Evolutionary conservation across 2,888 invertebrate genomes (phyloP).

Genomic region (Pelosia muscerda): DNA sequence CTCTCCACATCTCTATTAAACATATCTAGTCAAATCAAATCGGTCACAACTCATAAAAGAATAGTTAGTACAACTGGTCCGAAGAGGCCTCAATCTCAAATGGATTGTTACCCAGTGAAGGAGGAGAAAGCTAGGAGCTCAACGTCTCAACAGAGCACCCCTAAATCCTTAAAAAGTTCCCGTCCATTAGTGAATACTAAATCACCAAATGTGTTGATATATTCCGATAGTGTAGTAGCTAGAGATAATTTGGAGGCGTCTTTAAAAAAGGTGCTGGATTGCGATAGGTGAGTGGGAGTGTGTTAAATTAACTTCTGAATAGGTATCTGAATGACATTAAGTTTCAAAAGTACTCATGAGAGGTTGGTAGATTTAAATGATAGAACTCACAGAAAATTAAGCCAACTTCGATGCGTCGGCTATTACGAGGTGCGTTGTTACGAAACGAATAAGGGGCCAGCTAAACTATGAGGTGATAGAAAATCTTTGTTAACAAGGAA

Average conservation of each 20-base stretch:
- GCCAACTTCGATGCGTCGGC: no score
- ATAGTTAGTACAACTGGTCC: constrained; percentile 80
- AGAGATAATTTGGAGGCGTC: constrained; percentile 91
- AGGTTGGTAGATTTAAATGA: no score
- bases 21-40: constrained; percentile 84
- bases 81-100: constrained; percentile 71
- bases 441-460: no score
- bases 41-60: constrained; percentile 82
- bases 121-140: constrained; percentile 64
- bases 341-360: no score
- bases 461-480: constrained; percentile 12
- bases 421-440: no score
- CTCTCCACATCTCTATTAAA: constrained; percentile 78
- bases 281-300: constrained; percentile 88
- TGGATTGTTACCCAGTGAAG: constrained; percentile 66
- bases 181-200: constrained; percentile 88
- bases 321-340: no score
- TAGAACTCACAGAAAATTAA: no score
- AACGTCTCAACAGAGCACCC: constrained; percentile 67
- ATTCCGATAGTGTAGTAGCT: constrained; percentile 91
- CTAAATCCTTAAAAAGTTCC: constrained; percentile 79
- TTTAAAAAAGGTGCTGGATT: constrained; percentile 89
- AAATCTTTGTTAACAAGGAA: background rate
- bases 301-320: constrained; percentile 24
- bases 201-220: constrained; percentile 93